phyloP scores from a whole-genome alignment of 1,140 invertebrate species.

The Bombus soroeensis region DNA sequence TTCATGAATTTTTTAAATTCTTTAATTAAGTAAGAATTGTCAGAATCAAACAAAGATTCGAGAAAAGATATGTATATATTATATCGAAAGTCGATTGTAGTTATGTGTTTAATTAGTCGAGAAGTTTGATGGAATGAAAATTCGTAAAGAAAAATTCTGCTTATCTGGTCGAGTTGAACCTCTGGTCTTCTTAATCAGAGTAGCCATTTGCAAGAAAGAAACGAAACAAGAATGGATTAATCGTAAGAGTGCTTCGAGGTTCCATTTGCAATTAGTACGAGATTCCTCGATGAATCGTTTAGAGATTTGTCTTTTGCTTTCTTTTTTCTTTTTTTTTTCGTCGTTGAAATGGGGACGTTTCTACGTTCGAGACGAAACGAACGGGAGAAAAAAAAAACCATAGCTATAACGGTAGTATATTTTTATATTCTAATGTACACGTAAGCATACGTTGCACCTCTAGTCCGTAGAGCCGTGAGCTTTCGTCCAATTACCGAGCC shows the following conservation, averaged over 20 bases:
- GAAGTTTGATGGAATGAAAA: not conserved
- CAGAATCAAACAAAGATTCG: not conserved
- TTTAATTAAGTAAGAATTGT: not conserved
- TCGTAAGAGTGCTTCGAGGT: too few relatives aligned
- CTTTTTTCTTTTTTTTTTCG: not conserved
- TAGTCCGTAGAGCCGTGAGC: slow-evolving; percentile 55
- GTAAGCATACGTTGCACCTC: slow-evolving; percentile 51
- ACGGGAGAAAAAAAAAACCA: slow-evolving; percentile 19
- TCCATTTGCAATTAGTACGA: too few relatives aligned
- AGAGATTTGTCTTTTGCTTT: too few relatives aligned
- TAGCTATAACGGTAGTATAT: slow-evolving; percentile 49
- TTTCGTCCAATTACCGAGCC: slow-evolving; percentile 43
- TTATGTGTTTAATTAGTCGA: not conserved
- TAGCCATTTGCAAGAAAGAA: not conserved
- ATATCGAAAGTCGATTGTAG: not conserved
- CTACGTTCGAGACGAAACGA: slow-evolving; percentile 36
- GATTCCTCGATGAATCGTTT: not conserved
- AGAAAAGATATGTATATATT: not conserved
- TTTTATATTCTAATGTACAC: slow-evolving; percentile 57
- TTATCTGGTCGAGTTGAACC: too few relatives aligned
- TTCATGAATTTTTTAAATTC: not conserved
- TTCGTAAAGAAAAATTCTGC: not conserved
- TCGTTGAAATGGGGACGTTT: slow-evolving; percentile 9
- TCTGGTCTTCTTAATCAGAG: too few relatives aligned
- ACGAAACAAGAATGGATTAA: too few relatives aligned